Conservation (phyloP, 2,888 invertebrate species). For the Artemia sinica region DNA sequence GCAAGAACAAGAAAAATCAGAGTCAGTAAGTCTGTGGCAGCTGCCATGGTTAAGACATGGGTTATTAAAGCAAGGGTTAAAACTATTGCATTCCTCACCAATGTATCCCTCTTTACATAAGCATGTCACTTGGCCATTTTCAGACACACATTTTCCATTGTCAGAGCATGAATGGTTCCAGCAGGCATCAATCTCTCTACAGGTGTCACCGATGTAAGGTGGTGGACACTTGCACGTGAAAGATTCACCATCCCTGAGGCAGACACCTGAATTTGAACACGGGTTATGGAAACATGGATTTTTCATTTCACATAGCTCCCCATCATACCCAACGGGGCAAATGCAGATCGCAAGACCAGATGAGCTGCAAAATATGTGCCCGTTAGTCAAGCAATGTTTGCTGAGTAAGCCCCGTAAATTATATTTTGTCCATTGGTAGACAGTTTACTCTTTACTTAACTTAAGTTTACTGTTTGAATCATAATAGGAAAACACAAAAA, state of each 20-base stretch:
- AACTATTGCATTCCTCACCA: conserved; percentile 9
- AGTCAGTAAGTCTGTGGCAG: not conserved
- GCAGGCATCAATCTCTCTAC: not conserved
- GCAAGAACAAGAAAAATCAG: conserved; percentile 9
- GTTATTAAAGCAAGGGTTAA: conserved; percentile 6
- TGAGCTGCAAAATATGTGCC: not conserved
- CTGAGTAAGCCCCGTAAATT: too few relatives aligned
- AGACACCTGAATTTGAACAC: not conserved
- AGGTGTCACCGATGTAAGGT: not conserved
- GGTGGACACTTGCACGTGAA: conserved; percentile 4
- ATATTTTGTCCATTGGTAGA: too few relatives aligned
- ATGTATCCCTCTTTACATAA: not conserved
- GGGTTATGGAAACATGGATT: conserved; percentile 17
- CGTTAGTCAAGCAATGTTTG: too few relatives aligned
- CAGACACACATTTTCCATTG: not conserved
- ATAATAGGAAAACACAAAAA: too few relatives aligned
- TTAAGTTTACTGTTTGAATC: too few relatives aligned
- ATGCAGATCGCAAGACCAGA: conserved; percentile 14
- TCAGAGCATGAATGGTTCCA: conserved; percentile 2
- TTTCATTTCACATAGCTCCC: conserved; percentile 15
- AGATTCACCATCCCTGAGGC: not conserved
- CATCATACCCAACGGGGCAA: conserved; percentile 17
- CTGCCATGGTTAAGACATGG: conserved; percentile 11
- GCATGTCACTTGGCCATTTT: not conserved
- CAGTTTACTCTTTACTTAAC: too few relatives aligned